Percentiles rank a stretch among this genome's conserved stretches.
Evolutionary conservation across 53 echinoderm and acorn worm genomes (phyloP).

Genomic region (Luidia sarsii): DNA sequence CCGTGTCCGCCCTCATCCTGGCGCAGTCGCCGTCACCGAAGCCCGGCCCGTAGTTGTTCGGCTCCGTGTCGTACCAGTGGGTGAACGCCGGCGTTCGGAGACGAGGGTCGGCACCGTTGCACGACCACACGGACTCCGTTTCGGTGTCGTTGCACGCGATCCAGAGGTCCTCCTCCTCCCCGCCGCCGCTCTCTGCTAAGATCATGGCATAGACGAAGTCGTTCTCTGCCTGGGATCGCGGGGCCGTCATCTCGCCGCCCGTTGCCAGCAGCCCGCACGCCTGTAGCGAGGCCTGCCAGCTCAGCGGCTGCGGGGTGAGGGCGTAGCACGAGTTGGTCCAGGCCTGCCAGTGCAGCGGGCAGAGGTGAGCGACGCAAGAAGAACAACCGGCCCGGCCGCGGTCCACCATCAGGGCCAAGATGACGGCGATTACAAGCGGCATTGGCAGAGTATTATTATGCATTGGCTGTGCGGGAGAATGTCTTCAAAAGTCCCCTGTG

Average conservation of each 20-base stretch:
- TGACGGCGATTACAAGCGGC: too few relatives aligned
- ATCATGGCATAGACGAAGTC: not conserved
- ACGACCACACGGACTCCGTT: not conserved
- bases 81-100: not conserved
- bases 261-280: not conserved
- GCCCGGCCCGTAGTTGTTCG: not conserved
- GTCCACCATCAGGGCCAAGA: too few relatives aligned
- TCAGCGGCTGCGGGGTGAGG: not conserved
- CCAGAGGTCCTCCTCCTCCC: not conserved
- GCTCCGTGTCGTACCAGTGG: not conserved
- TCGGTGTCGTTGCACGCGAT: not conserved
- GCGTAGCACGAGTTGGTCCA: constrained; percentile 12
- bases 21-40: not conserved
- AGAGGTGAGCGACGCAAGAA: too few relatives aligned
- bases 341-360: not conserved
- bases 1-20: not conserved
- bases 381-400: too few relatives aligned
- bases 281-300: not conserved
- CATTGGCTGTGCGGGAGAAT: too few relatives aligned
- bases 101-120: not conserved
- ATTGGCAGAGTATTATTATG: too few relatives aligned
- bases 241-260: constrained; percentile 25
- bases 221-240: constrained; percentile 12
- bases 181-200: too few relatives aligned
- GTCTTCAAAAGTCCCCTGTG: too few relatives aligned